phyloP scores from a whole-genome alignment of 2,888 invertebrate species.

The Caenorhabditis becei region DNA sequence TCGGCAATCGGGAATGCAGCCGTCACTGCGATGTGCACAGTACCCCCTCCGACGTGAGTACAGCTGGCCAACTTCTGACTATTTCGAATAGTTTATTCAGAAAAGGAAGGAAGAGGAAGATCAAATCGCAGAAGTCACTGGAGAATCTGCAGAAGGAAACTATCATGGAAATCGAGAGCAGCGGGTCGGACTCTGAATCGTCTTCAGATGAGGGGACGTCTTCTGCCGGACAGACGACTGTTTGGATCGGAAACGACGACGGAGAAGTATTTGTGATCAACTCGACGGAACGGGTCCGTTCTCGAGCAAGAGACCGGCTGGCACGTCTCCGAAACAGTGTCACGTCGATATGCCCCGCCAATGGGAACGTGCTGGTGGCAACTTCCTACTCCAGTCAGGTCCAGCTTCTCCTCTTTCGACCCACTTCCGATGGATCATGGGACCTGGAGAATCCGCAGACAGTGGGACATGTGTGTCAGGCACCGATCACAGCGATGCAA shows the following conservation, averaged over 20 bases:
- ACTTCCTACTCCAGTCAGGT: slow-evolving; percentile 57
- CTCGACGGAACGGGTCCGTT: slow-evolving; percentile 72
- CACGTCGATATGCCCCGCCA: slow-evolving; percentile 68
- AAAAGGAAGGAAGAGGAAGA: slow-evolving; percentile 59
- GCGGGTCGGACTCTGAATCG: slow-evolving; percentile 64
- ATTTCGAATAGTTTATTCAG: too few relatives aligned
- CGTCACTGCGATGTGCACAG: slow-evolving; percentile 74
- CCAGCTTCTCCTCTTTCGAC: slow-evolving; percentile 55
- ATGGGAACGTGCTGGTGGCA: slow-evolving; percentile 63
- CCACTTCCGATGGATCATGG: slow-evolving; percentile 70
- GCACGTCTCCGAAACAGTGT: slow-evolving; percentile 66
- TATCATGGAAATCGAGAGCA: slow-evolving; percentile 53
- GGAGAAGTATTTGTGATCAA: slow-evolving; percentile 78
- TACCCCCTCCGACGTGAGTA: slow-evolving; percentile 69
- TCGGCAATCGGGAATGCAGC: slow-evolving; percentile 76
- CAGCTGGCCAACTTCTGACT: neutral
- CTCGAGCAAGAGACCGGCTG: slow-evolving; percentile 71
- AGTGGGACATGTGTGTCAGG: slow-evolving; percentile 59
- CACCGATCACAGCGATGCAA: slow-evolving; percentile 59
- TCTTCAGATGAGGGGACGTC: slow-evolving; percentile 64
- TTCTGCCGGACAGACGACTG: slow-evolving; percentile 70
- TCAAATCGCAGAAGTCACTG: slow-evolving; percentile 65
- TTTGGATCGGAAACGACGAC: slow-evolving; percentile 80
- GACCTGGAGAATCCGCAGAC: slow-evolving; percentile 72
- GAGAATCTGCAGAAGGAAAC: slow-evolving; percentile 55